Evolutionary conservation across 2,797 vertebrate species (phyloP), one percentile per base, ranked within the genome.

Genomic region (Cirrhinus molitorella): DNA sequence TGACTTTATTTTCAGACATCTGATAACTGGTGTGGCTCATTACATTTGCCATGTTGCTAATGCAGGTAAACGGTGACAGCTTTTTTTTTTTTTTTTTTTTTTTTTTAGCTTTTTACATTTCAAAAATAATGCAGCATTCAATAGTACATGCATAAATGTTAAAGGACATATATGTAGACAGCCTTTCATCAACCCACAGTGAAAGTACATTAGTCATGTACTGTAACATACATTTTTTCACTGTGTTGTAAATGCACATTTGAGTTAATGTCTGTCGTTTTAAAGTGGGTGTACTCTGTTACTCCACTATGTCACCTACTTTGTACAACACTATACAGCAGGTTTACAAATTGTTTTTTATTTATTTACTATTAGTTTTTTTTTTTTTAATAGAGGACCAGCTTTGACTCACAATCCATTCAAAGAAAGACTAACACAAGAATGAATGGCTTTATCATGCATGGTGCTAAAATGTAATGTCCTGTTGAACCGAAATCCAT

Each of bases 391-490:
- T 21, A 31, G 43, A 61, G 28, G 19, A 37, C 61, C 5, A 28
- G 34, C 19, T 49, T 21, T 66, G 77, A 79, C 47, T 53, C 76
- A 79, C 51, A 66, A 51, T 51, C 43, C 40, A 9, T 47, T 79
- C 19, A 66, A 51, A 3, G 12, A 31, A 79, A 79, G 45, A 79
- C 21, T 49, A 28, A 61, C n/a, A 19, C 40, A 61, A 79, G 23
- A 28, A 61, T 79, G 63, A 79, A 67, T 51, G 49, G 13, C 40
- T 67, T 66, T 51, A 79, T 51, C 19, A 9, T 53, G 63, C 31
- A 67, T 67, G 63, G 45, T 37, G 16, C 16, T 67, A 23, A 51
- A 79, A 78, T 47, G 19, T 66, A 47, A 47, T 37, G 21, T 14
- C 34, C 45, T n/a, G 34, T 40, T 79, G 28, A 65, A 67, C 34